Conservation (phyloP, 2,113 vertebrate genomes). For the human region DNA sequence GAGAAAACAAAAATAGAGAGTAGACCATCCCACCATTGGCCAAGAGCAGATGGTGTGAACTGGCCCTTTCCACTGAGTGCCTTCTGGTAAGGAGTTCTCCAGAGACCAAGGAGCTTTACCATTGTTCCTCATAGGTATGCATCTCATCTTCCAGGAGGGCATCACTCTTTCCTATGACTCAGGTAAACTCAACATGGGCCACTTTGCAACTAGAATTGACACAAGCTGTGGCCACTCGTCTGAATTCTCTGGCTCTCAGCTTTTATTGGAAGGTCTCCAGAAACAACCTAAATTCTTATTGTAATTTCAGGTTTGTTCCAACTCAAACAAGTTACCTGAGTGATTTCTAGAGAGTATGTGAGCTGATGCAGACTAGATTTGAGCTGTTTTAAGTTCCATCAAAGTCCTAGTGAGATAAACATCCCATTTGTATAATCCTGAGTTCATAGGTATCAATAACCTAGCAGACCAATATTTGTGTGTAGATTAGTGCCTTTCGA, state of each 20-base stretch:
- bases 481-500: not conserved
- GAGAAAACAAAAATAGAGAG: not conserved
- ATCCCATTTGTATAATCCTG: not conserved
- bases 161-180: not conserved
- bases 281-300: not conserved
- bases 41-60: not conserved
- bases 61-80: not conserved
- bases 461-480: not conserved
- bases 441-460: not conserved
- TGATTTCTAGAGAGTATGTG: not conserved
- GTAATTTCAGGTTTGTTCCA: not conserved
- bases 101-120: not conserved
- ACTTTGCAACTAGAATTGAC: not conserved
- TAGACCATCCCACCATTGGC: not conserved
- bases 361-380: not conserved
- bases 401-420: not conserved
- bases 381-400: not conserved
- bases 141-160: not conserved
- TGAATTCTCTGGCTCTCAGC: not conserved
- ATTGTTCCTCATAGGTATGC: not conserved
- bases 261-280: not conserved
- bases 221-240: not conserved
- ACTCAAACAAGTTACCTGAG: not conserved
- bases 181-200: not conserved
- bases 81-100: not conserved